Evolutionary conservation across 2,797 vertebrate genomes (phyloP).

Genomic region (Oophaga sylvatica): DNA sequence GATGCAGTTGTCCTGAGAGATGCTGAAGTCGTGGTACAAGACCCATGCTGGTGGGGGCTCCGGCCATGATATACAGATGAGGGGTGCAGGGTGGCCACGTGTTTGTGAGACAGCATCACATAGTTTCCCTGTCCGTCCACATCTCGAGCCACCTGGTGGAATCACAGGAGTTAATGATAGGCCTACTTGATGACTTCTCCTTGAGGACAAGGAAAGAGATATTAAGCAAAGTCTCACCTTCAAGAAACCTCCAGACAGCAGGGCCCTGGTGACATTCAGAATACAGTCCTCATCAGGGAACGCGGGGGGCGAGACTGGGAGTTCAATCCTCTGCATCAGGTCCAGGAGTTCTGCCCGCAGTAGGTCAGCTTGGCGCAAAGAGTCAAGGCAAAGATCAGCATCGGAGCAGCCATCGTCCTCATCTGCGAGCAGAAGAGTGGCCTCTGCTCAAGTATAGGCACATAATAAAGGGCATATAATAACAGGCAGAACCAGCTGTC

Average conservation of each 20-base stretch:
- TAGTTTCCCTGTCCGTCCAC: conserved; percentile 94
- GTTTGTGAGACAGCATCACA: conserved; percentile 90
- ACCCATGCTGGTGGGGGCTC: conserved; percentile 87
- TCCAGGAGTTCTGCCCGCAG: conserved; percentile 88
- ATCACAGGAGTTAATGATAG: too few relatives aligned
- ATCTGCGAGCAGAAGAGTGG: conserved; percentile 55
- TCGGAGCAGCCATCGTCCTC: conserved; percentile 87
- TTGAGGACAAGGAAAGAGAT: too few relatives aligned
- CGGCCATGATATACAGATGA: conserved; percentile 84
- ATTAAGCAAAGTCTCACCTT: conserved; percentile 73
- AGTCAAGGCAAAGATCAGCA: conserved; percentile 79
- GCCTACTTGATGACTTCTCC: too few relatives aligned
- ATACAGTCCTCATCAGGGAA: conserved; percentile 88
- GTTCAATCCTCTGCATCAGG: conserved; percentile 90
- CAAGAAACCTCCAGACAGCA: conserved; percentile 93
- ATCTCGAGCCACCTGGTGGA: conserved; percentile 86
- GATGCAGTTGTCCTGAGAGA: conserved; percentile 94
- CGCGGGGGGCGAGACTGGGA: conserved; percentile 86
- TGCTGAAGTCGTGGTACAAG: conserved; percentile 91
- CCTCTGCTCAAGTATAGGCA: neutral
- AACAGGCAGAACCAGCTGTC: too few relatives aligned
- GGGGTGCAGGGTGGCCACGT: conserved; percentile 89
- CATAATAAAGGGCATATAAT: neutral
- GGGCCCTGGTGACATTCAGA: conserved; percentile 85
- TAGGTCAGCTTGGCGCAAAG: conserved; percentile 80